phyloP scores from a whole-genome alignment of 2,797 vertebrate genomes.

The Podarcis lilfordi region DNA sequence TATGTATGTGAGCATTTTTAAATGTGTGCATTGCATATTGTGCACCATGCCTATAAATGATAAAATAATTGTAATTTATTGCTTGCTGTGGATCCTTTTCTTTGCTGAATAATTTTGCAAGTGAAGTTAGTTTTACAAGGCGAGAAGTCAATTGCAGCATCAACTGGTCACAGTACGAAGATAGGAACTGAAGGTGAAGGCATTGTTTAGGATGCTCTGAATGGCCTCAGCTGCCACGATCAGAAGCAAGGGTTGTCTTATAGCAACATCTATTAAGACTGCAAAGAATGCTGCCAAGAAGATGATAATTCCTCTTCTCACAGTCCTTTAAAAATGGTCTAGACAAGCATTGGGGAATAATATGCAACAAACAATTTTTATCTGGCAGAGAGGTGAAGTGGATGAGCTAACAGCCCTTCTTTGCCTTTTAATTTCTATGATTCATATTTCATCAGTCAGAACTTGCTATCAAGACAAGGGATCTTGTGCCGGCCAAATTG shows the following conservation, averaged over 20 bases:
- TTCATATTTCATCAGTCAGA: constrained; percentile 15
- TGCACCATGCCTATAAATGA: not conserved
- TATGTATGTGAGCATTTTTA: not conserved
- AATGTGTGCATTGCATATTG: not conserved
- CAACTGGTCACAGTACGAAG: not conserved
- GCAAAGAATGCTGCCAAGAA: constrained; percentile 24
- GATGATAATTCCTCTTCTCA: not conserved
- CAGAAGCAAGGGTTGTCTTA: not conserved
- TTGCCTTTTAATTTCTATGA: constrained; percentile 37
- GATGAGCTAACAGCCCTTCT: constrained; percentile 21
- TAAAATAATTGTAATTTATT: not conserved
- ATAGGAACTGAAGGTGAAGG: not conserved
- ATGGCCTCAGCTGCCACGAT: not conserved
- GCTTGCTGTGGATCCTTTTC: not conserved
- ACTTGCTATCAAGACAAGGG: constrained; percentile 3
- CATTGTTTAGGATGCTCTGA: not conserved
- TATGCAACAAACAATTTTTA: not conserved
- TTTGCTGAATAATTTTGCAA: constrained; percentile 2
- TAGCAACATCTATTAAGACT: not conserved
- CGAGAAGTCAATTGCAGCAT: not conserved
- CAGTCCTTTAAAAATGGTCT: constrained; percentile 15
- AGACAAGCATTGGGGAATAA: constrained; percentile 26
- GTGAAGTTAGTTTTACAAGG: not conserved
- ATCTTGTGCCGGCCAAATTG: not conserved
- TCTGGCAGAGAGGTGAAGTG: not conserved